Evolutionary conservation across 2,797 vertebrate genomes (phyloP), one percentile per base, ranked within the genome.

Genomic region (Nyctalus aviator): DNA sequence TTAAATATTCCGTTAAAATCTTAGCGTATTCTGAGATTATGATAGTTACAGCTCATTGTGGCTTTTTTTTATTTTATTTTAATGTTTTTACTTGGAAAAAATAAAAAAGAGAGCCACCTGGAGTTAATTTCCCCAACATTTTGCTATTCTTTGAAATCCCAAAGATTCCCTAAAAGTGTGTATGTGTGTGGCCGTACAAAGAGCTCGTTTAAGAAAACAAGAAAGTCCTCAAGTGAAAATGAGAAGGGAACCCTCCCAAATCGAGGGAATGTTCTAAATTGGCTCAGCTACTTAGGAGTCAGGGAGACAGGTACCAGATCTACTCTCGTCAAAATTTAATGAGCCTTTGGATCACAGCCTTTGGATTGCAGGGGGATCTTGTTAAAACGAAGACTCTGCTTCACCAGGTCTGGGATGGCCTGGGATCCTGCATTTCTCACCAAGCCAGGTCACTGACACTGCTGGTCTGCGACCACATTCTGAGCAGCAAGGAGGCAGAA

Each of bases 21-120:
- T 17, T 50, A 6, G 6, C 12, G 21, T 46, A 77, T 48, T 75
- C 66, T 57, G 37, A 92, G 27, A 75, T 84, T 32, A 37, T 30
- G 17, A 46, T 17, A 30, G 27, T 8, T 78, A 30, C 5, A 27
- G 15, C 10, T n/a, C 12, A 62, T 62, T 12, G 18, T 48, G 5
- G 5, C 11, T 75, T 55, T 71, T 90, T 71, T 62, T 76, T 71
- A 13, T 79, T 37, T 64, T 48, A 79, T 96, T 75, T 92, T 75
- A 62, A 72, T 6, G 12, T 81, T 64, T 91, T 66, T 76, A 62
- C 18, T 92, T 53, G 55, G 62, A 50, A 77, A 62, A 50, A 92
- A 76, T n/a, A 44, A 64, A 84, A 81, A 90, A 69, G 71, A 7
- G 35, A 50, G 23, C 32, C 75, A 81, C 30, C 30, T 46, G 30